Percentiles rank a stretch among this genome's conserved stretches.
Evolutionary conservation across 2,888 invertebrate genomes (phyloP).

Genomic region (Tortricodes alternella): DNA sequence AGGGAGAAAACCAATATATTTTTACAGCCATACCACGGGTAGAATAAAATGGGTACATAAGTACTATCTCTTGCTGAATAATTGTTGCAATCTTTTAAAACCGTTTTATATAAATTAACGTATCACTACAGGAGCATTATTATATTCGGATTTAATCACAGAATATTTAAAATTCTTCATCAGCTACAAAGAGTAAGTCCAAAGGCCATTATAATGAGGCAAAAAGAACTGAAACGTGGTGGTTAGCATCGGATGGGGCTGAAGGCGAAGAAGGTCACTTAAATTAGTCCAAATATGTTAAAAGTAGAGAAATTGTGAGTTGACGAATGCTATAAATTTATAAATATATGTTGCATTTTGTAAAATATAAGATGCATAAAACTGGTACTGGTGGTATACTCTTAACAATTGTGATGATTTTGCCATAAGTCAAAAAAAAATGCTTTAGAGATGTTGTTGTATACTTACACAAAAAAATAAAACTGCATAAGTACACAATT

Average conservation of each 20-base stretch:
- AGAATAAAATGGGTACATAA: slow-evolving; percentile 61
- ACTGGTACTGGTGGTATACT: slow-evolving; percentile 49
- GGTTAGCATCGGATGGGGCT: slow-evolving; percentile 50
- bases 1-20: slow-evolving; percentile 60
- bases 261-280: slow-evolving; percentile 54
- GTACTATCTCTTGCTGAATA: slow-evolving; percentile 42
- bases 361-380: slow-evolving; percentile 55
- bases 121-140: too few species aligned
- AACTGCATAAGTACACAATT: too few species aligned
- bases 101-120: too few species aligned
- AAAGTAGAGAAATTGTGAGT: slow-evolving; percentile 44
- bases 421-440: slow-evolving; percentile 81
- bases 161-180: slow-evolving; percentile 37
- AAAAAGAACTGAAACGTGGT: slow-evolving; percentile 48
- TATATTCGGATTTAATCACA: too few species aligned
- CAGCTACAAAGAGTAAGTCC: slow-evolving; percentile 55
- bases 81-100: neutral
- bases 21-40: slow-evolving; percentile 69
- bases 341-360: slow-evolving; percentile 41
- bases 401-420: slow-evolving; percentile 81
- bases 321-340: slow-evolving; percentile 45
- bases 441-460: too few species aligned
- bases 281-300: slow-evolving; percentile 41
- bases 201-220: slow-evolving; percentile 50
- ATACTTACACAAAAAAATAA: too few species aligned